Base-by-base conservation (phyloP, 2,888 invertebrate genomes). In the Incurvaria masculella region DNA sequence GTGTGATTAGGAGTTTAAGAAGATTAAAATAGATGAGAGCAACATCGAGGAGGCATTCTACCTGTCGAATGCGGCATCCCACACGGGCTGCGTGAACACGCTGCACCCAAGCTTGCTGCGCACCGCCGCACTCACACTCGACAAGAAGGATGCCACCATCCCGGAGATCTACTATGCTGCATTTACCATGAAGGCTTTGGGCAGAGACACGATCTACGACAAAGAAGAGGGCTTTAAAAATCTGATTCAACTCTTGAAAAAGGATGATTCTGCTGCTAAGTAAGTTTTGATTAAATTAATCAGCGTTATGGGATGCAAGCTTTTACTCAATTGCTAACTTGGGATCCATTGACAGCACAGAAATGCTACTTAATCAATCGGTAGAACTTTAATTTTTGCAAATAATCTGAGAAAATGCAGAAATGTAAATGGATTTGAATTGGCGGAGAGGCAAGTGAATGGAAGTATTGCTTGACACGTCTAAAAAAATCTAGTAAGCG, bases 191-290 rank as follows among this genome's bases (percentile, higher is more conserved):
- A 84, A 83, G 55, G 81, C 85, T 23, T 63, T 94, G 0, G 88
- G 87, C 1, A 83, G 87, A 55, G 78, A 74, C 21, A 69, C 81
- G 3, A 63, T 87, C 40, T 72, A 82, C 50, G 86, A 86, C 58
- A 81, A 82, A 42, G 79, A 82, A 20, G 91, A 89, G 65, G 74
- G 89, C 19, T 76, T 85, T 1, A 88, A 89, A 64, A 83, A 85
- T 53, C 70, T 95, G 27, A 85, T 90, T 61, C 85, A 86, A 51
- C 75, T 87, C 52, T 69, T 96, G 52, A 94, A 93, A 65, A 90
- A 89, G 59, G 95, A 96, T 71, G 93, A 94, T 60, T 86, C 87
- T 51, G 78, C 88, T 18, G 75, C 80, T 41, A 87, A 85, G 87
- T 88, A 65, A 73, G 76, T 67, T 46, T 49, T 43, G 19, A 47